Evolutionary conservation across 2,113 vertebrate genomes (phyloP).

Genomic region (Tenrec ecaudatus): DNA sequence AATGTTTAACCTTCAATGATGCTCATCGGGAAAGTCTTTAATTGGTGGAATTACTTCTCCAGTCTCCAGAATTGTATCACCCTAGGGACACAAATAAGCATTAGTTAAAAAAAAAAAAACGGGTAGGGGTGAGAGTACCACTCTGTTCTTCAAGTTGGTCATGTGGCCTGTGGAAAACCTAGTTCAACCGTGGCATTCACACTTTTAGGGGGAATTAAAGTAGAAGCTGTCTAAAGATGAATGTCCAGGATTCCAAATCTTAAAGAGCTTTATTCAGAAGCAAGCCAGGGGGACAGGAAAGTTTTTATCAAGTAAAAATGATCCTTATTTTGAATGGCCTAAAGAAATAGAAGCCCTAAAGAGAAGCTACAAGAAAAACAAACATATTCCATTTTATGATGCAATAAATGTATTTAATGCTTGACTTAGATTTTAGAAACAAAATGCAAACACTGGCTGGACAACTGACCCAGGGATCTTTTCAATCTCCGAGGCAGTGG

Average conservation of each 20-base stretch:
- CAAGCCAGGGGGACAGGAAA: background rate
- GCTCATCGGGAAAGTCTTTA: slow-evolving; percentile 86
- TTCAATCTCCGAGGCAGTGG: background rate
- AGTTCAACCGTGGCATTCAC: slow-evolving; percentile 41
- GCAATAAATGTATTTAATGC: background rate
- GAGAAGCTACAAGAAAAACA: background rate
- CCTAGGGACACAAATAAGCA: slow-evolving; percentile 85
- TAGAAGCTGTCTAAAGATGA: background rate
- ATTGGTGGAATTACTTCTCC: slow-evolving; percentile 91
- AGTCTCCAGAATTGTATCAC: slow-evolving; percentile 92
- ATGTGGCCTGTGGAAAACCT: slow-evolving; percentile 9
- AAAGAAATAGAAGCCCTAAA: slow-evolving; percentile 15
- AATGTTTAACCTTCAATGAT: slow-evolving; percentile 86
- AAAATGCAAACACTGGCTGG: background rate
- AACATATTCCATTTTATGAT: background rate
- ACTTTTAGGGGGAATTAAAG: slow-evolving; percentile 15
- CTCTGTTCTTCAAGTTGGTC: background rate
- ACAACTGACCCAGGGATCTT: background rate
- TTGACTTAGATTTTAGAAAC: background rate
- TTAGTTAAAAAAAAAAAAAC: slow-evolving; percentile 44
- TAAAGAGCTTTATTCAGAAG: background rate
- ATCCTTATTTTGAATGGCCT: slow-evolving; percentile 33
- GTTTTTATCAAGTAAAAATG: slow-evolving; percentile 3
- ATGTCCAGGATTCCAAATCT: background rate
- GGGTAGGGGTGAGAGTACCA: background rate